Evolutionary conservation across 2,888 invertebrate species (phyloP).

Genomic region (Pandemis corylana): DNA sequence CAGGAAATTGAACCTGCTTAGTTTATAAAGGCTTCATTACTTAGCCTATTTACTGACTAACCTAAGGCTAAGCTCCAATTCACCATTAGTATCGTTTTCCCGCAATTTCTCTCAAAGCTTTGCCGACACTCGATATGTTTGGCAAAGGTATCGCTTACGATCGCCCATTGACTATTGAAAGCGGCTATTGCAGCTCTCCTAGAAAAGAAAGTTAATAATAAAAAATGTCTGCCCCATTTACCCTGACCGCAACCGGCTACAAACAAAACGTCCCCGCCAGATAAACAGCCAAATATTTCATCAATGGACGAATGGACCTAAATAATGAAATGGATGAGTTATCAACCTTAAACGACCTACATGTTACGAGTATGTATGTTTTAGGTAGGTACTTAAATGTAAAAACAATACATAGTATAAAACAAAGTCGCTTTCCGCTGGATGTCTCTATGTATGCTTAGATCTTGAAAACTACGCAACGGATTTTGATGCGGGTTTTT

Average conservation of each 20-base stretch:
- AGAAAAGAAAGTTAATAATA: conserved; percentile 76
- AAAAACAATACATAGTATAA: no score
- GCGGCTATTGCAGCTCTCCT: conserved; percentile 63
- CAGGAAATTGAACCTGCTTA: neutral
- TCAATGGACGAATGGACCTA: conserved; percentile 36
- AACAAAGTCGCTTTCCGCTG: no score
- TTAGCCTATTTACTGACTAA: neutral
- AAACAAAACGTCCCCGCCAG: conserved; percentile 30
- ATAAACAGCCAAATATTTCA: conserved; percentile 40
- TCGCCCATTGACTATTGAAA: conserved; percentile 41
- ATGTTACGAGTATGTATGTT: neutral
- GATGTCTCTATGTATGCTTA: no score
- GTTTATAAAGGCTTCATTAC: neutral
- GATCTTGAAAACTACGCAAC: no score
- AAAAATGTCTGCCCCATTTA: conserved; percentile 60
- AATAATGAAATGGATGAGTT: conserved; percentile 38
- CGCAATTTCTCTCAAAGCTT: conserved; percentile 33
- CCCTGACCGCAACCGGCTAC: conserved; percentile 56
- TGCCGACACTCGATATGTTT: conserved; percentile 33
- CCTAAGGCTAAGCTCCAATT: conserved; percentile 27
- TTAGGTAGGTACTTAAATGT: neutral
- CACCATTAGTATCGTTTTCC: conserved; percentile 26
- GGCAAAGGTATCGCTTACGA: conserved; percentile 39
- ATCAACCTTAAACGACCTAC: neutral
- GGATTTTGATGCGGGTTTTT: no score